These are phyloP conservation scores for Terebella lapidaria DNA, from an alignment of 2,888 invertebrate genomes.

Conservation along the genomic window DNA sequence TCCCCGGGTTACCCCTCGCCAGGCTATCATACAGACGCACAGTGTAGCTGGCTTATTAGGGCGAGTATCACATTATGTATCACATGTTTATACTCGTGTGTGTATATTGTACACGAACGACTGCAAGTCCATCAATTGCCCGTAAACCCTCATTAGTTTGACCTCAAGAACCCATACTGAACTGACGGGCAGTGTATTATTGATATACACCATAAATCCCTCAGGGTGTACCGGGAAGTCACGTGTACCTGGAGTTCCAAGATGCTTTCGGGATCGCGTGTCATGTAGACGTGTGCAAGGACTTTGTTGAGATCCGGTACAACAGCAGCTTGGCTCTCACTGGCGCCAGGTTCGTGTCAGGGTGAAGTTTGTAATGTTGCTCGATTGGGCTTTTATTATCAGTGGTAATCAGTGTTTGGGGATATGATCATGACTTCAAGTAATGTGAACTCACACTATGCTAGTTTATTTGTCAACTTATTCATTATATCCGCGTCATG, in stretches of 20 bases:
- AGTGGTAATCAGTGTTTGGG: no score
- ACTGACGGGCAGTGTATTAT: no score
- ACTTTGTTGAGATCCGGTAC: slow-evolving; percentile 38
- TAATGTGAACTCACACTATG: no score
- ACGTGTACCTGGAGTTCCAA: slow-evolving; percentile 30
- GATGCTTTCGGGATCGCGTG: slow-evolving; percentile 27
- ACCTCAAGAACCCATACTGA: no score
- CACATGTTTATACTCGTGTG: no score
- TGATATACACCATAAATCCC: not conserved
- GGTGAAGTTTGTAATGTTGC: not conserved
- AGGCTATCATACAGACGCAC: slow-evolving; percentile 22
- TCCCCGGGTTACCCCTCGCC: slow-evolving; percentile 30
- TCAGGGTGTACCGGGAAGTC: slow-evolving; percentile 31
- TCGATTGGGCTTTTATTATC: no score
- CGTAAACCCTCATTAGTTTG: no score
- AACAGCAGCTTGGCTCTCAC: slow-evolving; percentile 35
- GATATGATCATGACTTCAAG: no score
- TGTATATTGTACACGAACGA: no score
- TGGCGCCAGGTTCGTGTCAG: slow-evolving; percentile 32
- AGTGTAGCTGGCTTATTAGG: slow-evolving; percentile 39
- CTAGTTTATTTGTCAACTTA: no score
- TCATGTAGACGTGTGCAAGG: slow-evolving; percentile 32
- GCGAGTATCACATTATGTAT: slow-evolving; percentile 18
- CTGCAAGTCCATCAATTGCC: no score
- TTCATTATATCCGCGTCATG: no score